Evolutionary conservation across 2,113 vertebrate species (phyloP).

Genomic region (Sakesphorus luctuosus): DNA sequence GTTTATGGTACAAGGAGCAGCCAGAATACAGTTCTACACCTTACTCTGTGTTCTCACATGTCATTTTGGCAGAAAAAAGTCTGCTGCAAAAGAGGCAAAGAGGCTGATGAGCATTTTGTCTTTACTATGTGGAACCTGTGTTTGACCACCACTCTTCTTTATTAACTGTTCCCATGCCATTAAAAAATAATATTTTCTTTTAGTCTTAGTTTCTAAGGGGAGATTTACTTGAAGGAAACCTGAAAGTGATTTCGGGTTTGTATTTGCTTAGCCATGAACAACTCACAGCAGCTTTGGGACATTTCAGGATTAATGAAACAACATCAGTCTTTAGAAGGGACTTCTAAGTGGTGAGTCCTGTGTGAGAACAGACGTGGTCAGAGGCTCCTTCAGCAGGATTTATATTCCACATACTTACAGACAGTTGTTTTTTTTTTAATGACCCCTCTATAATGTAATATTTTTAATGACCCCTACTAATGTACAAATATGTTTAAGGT

Average conservation of each 20-base stretch:
- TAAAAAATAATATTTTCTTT: neutral
- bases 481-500: neutral
- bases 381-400: neutral
- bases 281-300: neutral
- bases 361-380: neutral
- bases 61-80: neutral
- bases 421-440: neutral
- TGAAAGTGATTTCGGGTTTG: neutral
- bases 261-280: neutral
- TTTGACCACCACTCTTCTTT: neutral
- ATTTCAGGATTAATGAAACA: neutral
- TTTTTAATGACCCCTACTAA: neutral
- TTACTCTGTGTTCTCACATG: neutral
- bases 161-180: neutral
- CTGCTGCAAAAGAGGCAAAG: neutral
- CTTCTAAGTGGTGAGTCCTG: neutral
- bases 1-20: neutral
- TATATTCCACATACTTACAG: neutral
- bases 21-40: neutral
- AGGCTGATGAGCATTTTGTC: neutral
- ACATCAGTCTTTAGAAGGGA: neutral
- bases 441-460: neutral
- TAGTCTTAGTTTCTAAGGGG: neutral
- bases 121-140: neutral
- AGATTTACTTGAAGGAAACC: neutral